phyloP scores from a whole-genome alignment of 2,797 vertebrate genomes.

The Setipinna tenuifilis region DNA sequence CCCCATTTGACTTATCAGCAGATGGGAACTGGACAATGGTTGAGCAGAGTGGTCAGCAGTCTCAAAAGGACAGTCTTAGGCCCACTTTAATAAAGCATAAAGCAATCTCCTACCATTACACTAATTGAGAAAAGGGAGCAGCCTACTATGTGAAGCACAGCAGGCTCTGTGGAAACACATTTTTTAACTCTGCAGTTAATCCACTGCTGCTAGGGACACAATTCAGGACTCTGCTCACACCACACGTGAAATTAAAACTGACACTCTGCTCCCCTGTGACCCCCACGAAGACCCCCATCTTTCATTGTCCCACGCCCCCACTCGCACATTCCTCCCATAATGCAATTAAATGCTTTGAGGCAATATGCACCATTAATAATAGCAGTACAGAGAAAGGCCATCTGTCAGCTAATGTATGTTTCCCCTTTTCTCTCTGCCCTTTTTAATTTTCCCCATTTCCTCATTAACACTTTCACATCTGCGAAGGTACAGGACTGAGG shows the following conservation, averaged over 20 bases:
- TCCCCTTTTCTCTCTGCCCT: background rate
- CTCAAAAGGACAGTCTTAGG: background rate
- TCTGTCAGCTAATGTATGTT: constrained; percentile 14
- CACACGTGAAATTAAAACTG: constrained; percentile 13
- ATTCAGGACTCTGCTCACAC: background rate
- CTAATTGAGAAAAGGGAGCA: background rate
- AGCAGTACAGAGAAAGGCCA: background rate
- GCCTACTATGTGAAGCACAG: background rate
- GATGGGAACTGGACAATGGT: constrained; percentile 11
- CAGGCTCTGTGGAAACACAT: background rate
- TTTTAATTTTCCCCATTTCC: background rate
- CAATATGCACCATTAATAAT: background rate
- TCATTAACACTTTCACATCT: background rate
- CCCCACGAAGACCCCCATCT: background rate
- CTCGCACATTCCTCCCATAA: background rate
- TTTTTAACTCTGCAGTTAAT: background rate
- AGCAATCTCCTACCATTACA: background rate
- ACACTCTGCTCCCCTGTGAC: background rate
- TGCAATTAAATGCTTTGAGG: background rate
- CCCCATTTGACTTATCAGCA: background rate
- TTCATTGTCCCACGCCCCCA: background rate
- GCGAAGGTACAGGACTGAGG: background rate
- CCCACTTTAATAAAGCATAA: background rate
- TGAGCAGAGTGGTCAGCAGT: background rate
- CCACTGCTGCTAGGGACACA: background rate